Evolutionary conservation across 2,888 invertebrate species (phyloP).

Genomic region (Sphaerophoria rueppellii): DNA sequence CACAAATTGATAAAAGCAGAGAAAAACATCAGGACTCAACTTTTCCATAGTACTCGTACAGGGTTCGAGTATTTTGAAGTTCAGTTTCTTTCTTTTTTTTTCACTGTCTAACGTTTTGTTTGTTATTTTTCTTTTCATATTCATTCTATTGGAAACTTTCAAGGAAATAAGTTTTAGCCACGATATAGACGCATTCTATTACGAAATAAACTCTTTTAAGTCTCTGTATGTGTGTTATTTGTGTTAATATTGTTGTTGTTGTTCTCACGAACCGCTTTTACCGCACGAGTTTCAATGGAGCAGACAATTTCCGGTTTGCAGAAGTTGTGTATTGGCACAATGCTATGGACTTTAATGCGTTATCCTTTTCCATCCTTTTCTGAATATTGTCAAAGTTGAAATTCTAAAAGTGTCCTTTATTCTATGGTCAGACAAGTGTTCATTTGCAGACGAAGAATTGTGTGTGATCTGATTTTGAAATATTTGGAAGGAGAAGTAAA

Average conservation of each 20-base stretch:
- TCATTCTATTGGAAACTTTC: slow-evolving; percentile 62
- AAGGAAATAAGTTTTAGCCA: slow-evolving; percentile 63
- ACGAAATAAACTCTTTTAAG: slow-evolving; percentile 41
- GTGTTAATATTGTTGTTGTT: slow-evolving; percentile 14
- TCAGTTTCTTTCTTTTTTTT: slow-evolving; percentile 1
- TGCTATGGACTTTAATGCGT: slow-evolving; percentile 42
- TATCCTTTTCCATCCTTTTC: slow-evolving; percentile 34
- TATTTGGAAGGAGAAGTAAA: slow-evolving; percentile 3
- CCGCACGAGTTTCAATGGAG: slow-evolving; percentile 50
- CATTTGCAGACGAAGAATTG: slow-evolving; percentile 19
- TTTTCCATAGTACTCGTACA: slow-evolving; percentile 17
- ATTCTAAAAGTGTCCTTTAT: slow-evolving; percentile 26
- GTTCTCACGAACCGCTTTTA: slow-evolving; percentile 41
- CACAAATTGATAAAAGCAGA: slow-evolving; percentile 59
- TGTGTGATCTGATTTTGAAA: slow-evolving; percentile 24
- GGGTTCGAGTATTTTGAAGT: slow-evolving; percentile 17
- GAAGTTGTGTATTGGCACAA: slow-evolving; percentile 44
- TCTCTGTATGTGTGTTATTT: slow-evolving; percentile 7
- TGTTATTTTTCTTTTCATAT: slow-evolving; percentile 12
- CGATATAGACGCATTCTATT: slow-evolving; percentile 62
- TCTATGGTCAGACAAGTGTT: slow-evolving; percentile 31
- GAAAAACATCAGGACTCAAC: slow-evolving; percentile 55
- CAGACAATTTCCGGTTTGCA: slow-evolving; percentile 58
- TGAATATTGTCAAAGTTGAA: slow-evolving; percentile 24
- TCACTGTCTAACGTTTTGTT: background rate